Percentiles rank a stretch among this genome's conserved stretches.
Conservation (phyloP, 2,888 invertebrate species). For the Ichneumoninae sp. region DNA sequence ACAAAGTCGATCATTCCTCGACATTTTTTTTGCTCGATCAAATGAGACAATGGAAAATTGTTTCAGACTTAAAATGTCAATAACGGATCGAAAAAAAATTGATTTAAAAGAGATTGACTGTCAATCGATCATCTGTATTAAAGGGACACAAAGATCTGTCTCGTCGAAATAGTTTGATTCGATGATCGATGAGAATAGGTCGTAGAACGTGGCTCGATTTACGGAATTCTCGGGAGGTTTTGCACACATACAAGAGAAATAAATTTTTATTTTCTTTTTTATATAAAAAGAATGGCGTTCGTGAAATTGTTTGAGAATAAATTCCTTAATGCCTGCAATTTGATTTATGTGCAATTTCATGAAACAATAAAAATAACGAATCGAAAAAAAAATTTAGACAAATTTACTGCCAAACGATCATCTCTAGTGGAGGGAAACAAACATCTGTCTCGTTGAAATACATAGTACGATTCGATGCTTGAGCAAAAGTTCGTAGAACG, state of each 20-base stretch:
- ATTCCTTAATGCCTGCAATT: neutral
- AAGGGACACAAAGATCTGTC: neutral
- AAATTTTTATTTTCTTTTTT: no score
- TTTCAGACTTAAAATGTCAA: neutral
- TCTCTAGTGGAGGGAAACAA: no score
- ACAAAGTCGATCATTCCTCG: neutral
- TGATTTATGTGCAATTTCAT: neutral
- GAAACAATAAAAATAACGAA: neutral
- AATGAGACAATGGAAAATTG: neutral
- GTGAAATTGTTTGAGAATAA: neutral
- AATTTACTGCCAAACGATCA: no score
- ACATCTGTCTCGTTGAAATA: neutral
- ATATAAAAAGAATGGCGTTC: neutral
- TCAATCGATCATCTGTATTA: no score
- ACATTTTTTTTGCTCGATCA: neutral
- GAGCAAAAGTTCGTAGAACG: slow-evolving; percentile 17
- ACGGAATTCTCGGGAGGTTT: neutral
- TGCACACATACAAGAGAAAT: neutral
- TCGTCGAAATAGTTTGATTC: slow-evolving; percentile 4
- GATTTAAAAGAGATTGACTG: no score
- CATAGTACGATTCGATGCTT: slow-evolving; percentile 30
- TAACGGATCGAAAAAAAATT: neutral
- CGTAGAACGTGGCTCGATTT: slow-evolving; percentile 11
- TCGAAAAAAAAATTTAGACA: neutral
- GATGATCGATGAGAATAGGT: slow-evolving; percentile 33